phyloP scores from a whole-genome alignment of 2,797 vertebrate genomes.

The Caiman crocodilus region DNA sequence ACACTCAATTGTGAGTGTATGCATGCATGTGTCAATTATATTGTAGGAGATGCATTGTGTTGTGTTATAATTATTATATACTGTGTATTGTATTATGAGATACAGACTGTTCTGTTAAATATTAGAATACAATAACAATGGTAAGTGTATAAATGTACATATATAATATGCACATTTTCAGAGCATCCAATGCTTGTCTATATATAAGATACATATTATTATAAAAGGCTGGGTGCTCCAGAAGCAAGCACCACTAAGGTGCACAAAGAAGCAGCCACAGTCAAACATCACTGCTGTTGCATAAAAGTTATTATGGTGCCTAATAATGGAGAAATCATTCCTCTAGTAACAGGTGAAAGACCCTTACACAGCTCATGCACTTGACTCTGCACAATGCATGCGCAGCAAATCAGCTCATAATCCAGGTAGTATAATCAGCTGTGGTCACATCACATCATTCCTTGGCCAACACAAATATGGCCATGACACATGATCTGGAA shows the following conservation, averaged over 20 bases:
- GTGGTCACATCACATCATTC: accelerated
- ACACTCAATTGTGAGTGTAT: no score
- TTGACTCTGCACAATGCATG: neutral
- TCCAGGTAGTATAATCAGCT: neutral
- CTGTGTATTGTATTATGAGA: no score
- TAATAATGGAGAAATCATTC: neutral
- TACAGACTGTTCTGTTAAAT: no score
- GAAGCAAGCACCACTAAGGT: neutral
- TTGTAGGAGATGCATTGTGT: no score
- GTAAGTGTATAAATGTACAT: no score
- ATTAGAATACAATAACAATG: no score
- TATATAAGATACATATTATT: no score
- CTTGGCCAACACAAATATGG: neutral
- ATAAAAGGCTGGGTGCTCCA: accelerated
- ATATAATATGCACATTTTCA: no score
- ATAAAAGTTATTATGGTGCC: neutral
- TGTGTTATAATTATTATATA: no score
- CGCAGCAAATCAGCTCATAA: accelerated
- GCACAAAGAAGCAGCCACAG: neutral
- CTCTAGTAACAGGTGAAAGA: neutral
- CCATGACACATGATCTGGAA: neutral
- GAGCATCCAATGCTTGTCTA: no score
- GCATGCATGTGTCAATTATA: no score
- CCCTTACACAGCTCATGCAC: accelerated
- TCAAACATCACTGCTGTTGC: neutral